A percentile compares a stretch with the other conserved stretches of the same genome.
phyloP scores from a whole-genome alignment of 2,888 invertebrate genomes.

The Coecobrya sp. region DNA sequence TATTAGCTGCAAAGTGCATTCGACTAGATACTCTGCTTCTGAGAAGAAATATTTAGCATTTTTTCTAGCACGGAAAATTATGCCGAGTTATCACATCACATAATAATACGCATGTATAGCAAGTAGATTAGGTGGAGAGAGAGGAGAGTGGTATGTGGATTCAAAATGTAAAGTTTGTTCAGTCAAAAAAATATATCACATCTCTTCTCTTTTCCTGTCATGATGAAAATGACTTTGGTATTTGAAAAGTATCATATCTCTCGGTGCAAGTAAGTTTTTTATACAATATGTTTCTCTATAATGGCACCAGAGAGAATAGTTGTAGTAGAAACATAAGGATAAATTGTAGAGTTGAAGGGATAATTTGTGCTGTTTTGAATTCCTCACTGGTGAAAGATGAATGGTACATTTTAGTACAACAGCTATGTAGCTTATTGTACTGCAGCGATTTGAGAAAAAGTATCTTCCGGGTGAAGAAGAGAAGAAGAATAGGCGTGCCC shows the following conservation, averaged over 20 bases:
- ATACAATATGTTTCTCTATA: no score
- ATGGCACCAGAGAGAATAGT: neutral
- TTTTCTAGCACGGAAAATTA: neutral
- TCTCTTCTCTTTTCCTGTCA: neutral
- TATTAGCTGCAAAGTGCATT: conserved; percentile 36
- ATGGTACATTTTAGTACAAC: conserved; percentile 49
- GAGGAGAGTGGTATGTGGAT: neutral
- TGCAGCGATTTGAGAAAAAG: neutral
- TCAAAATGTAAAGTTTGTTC: neutral
- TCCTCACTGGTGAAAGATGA: conserved; percentile 59
- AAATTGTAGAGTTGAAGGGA: conserved; percentile 33
- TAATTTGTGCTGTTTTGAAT: conserved; percentile 66
- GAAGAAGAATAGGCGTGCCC: neutral
- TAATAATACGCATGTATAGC: neutral
- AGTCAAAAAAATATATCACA: neutral
- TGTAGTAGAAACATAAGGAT: neutral
- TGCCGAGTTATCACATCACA: neutral
- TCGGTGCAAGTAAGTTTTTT: neutral
- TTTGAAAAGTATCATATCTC: neutral
- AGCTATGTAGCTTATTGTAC: neutral
- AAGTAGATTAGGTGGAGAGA: neutral
- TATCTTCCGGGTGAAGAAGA: conserved; percentile 8
- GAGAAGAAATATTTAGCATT: neutral
- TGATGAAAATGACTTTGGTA: neutral
- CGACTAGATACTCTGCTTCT: neutral